phyloP scores from a whole-genome alignment of 2,888 invertebrate genomes.

The Toxonevra muliebris region DNA sequence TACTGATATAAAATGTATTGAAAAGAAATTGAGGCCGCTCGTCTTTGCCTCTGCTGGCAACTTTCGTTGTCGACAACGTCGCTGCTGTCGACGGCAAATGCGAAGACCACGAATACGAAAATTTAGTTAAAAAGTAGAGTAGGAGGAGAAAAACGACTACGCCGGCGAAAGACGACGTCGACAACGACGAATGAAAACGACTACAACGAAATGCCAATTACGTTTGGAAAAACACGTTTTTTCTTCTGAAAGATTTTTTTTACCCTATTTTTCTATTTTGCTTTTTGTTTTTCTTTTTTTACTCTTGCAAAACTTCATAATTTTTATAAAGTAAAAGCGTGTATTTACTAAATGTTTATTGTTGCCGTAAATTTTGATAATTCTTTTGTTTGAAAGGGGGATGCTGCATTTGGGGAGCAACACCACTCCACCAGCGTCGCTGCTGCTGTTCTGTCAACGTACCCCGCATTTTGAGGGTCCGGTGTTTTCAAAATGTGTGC shows the following conservation, averaged over 20 bases:
- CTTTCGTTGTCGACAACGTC: conserved; percentile 3
- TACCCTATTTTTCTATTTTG: no score
- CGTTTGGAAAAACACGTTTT: conserved; percentile 43
- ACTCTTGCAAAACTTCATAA: no score
- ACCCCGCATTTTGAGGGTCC: no score
- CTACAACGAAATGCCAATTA: conserved; percentile 40
- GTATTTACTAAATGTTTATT: no score
- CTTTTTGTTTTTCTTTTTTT: no score
- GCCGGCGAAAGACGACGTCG: neutral
- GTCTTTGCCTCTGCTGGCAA: conserved; percentile 30
- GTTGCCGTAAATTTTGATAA: no score
- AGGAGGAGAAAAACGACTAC: conserved; percentile 21
- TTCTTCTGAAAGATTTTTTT: conserved; percentile 1
- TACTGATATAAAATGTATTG: conserved; percentile 21
- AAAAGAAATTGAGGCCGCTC: conserved; percentile 36
- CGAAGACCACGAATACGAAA: conserved; percentile 32
- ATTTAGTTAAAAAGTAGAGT: conserved; percentile 1
- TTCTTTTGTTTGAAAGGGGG: no score
- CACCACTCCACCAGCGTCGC: no score
- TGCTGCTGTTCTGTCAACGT: no score
- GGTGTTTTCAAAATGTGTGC: no score
- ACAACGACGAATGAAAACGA: conserved; percentile 13
- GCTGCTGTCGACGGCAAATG: conserved; percentile 2
- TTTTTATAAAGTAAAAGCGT: no score
- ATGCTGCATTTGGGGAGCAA: no score